Conservation (phyloP, 2,888 invertebrate genomes). For the Lagria hirta region DNA sequence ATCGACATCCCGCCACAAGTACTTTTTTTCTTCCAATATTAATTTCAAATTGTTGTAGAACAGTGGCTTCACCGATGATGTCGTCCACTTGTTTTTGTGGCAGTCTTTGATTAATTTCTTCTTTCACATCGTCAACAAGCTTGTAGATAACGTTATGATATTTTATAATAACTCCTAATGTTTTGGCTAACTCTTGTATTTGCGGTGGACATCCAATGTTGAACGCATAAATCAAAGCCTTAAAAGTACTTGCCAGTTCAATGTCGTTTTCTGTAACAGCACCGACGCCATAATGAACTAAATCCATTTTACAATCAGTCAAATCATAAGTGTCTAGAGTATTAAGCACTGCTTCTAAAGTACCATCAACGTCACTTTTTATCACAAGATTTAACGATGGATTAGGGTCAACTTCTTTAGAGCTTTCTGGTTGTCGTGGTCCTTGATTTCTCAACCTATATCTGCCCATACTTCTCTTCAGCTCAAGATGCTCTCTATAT, state of each 20-base stretch:
- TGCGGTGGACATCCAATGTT: slow-evolving; percentile 66
- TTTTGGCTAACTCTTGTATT: slow-evolving; percentile 57
- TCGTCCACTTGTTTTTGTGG: slow-evolving; percentile 76
- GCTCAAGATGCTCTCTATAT: slow-evolving; percentile 64
- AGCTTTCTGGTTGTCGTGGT: slow-evolving; percentile 61
- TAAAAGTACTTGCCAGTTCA: slow-evolving; percentile 74
- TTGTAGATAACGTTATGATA: slow-evolving; percentile 90
- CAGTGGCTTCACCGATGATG: slow-evolving; percentile 77
- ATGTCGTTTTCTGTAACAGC: slow-evolving; percentile 80
- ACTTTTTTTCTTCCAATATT: slow-evolving; percentile 77
- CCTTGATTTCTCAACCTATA: slow-evolving; percentile 59
- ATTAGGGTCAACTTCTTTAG: slow-evolving; percentile 40
- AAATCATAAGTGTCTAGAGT: slow-evolving; percentile 83
- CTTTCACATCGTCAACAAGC: slow-evolving; percentile 84
- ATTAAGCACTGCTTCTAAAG: slow-evolving; percentile 92
- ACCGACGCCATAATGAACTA: slow-evolving; percentile 92
- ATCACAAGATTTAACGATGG: slow-evolving; percentile 53
- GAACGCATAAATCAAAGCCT: slow-evolving; percentile 86
- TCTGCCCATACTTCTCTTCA: slow-evolving; percentile 64
- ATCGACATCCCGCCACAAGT: slow-evolving; percentile 87
- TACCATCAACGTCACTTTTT: slow-evolving; percentile 92
- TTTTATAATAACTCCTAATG: slow-evolving; percentile 62
- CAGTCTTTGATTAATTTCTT: slow-evolving; percentile 71
- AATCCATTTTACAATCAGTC: slow-evolving; percentile 74
- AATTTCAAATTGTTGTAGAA: slow-evolving; percentile 80